phyloP scores from a whole-genome alignment of 2,113 vertebrate genomes.

The Python bivittatus region DNA sequence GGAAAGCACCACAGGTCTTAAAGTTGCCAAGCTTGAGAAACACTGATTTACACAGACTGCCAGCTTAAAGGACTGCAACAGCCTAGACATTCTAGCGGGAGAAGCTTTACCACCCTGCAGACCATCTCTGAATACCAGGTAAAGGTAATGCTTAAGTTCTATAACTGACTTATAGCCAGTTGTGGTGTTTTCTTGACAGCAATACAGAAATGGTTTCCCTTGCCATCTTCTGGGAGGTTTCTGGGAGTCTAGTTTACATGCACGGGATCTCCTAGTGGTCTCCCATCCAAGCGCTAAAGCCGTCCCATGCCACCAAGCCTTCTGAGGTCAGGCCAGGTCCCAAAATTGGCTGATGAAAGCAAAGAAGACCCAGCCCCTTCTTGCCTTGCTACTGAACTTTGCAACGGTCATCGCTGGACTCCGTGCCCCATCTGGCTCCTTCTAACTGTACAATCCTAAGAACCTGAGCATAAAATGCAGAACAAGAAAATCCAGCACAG shows the following conservation, averaged over 20 bases:
- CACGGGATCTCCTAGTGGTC: neutral
- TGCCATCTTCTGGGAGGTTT: neutral
- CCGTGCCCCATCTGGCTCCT: neutral
- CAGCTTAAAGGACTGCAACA: neutral
- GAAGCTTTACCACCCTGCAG: too few species aligned
- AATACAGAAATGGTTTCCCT: neutral
- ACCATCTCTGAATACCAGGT: too few species aligned
- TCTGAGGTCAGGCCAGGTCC: neutral
- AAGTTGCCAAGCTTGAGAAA: neutral
- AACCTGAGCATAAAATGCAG: neutral
- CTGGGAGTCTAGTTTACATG: neutral
- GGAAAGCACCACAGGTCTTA: too few species aligned
- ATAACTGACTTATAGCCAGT: too few species aligned
- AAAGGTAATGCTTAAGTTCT: too few species aligned
- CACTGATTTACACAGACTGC: neutral
- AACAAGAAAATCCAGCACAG: neutral
- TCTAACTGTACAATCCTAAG: neutral
- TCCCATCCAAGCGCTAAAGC: neutral
- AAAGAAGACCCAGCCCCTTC: neutral
- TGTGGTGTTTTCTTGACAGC: too few species aligned
- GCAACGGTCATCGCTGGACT: neutral
- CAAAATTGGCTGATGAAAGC: neutral
- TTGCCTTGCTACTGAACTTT: neutral
- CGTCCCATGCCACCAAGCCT: neutral
- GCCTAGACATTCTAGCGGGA: neutral